phyloP scores from a whole-genome alignment of 2,113 vertebrate genomes.

The Puffinus mauretanicus region DNA sequence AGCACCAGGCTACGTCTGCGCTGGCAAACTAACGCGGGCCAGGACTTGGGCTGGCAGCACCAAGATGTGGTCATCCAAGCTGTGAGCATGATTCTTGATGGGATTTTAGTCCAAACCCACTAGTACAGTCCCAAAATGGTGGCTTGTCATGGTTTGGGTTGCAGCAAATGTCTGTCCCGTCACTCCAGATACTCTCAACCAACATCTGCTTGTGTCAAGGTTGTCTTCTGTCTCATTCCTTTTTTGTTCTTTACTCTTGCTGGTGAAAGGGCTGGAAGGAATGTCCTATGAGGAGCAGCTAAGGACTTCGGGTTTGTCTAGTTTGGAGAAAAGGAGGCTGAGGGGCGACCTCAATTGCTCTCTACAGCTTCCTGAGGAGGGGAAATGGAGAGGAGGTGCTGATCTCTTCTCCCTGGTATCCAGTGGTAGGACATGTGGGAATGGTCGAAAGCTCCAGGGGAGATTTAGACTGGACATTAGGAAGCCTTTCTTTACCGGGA shows the following conservation, averaged over 20 bases:
- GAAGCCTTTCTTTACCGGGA: neutral
- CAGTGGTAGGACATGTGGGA: accelerated
- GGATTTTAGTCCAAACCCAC: neutral
- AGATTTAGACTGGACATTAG: neutral
- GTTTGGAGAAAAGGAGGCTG: neutral
- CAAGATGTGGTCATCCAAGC: neutral
- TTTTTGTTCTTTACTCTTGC: neutral
- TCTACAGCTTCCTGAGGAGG: neutral
- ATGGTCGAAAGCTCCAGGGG: neutral
- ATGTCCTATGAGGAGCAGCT: neutral
- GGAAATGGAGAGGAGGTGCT: neutral
- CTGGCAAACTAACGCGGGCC: accelerated
- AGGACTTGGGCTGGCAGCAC: neutral
- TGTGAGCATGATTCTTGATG: neutral
- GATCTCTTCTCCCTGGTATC: neutral
- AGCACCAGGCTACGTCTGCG: neutral
- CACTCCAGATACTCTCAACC: neutral
- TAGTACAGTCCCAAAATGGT: neutral
- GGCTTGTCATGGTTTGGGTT: neutral
- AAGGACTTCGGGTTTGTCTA: neutral
- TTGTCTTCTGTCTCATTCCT: neutral
- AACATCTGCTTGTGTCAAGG: neutral
- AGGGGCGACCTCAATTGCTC: neutral
- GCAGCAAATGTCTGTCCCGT: neutral
- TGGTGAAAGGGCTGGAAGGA: neutral